A percentile compares a stretch with the other conserved stretches of the same genome.
Evolutionary conservation across 1,140 invertebrate species (phyloP).

Genomic region (Drosophila serrata): DNA sequence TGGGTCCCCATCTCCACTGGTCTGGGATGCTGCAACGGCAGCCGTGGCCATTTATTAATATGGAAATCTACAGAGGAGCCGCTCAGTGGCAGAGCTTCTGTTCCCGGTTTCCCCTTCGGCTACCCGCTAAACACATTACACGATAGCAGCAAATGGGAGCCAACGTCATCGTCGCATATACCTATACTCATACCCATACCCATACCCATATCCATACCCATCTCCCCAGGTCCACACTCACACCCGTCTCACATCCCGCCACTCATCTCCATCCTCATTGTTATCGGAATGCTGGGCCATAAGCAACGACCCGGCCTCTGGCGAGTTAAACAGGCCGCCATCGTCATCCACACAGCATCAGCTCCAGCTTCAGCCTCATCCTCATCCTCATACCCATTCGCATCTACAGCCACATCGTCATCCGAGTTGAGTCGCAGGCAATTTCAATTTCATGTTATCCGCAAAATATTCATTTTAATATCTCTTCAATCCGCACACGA

Average conservation of each 20-base stretch:
- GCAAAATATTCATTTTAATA: slow-evolving; percentile 85
- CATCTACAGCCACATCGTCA: slow-evolving; percentile 31
- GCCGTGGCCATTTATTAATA: slow-evolving; percentile 81
- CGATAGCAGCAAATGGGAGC: slow-evolving; percentile 81
- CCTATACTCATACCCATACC: neutral
- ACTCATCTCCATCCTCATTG: slow-evolving; percentile 61
- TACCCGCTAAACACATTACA: slow-evolving; percentile 79
- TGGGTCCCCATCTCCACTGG: neutral
- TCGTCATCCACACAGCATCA: slow-evolving; percentile 22
- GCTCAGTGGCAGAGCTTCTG: slow-evolving; percentile 61
- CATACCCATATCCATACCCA: slow-evolving; percentile 3
- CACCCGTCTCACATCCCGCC: slow-evolving; percentile 1
- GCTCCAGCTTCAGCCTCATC: neutral
- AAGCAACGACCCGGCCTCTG: slow-evolving; percentile 57
- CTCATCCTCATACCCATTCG: neutral
- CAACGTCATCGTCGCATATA: slow-evolving; percentile 40
- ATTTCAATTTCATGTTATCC: slow-evolving; percentile 85
- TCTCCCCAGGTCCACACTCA: slow-evolving; percentile 2
- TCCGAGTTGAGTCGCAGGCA: slow-evolving; percentile 63
- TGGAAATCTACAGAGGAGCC: slow-evolving; percentile 83
- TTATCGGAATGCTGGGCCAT: slow-evolving; percentile 76
- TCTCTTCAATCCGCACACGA: slow-evolving; percentile 74
- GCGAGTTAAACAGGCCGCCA: slow-evolving; percentile 56
- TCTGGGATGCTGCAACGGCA: slow-evolving; percentile 31
- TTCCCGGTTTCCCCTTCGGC: slow-evolving; percentile 17